These are phyloP conservation scores for Phymastichus coffea DNA, from an alignment of 1,140 invertebrate genomes.

Conservation along the genomic window DNA sequence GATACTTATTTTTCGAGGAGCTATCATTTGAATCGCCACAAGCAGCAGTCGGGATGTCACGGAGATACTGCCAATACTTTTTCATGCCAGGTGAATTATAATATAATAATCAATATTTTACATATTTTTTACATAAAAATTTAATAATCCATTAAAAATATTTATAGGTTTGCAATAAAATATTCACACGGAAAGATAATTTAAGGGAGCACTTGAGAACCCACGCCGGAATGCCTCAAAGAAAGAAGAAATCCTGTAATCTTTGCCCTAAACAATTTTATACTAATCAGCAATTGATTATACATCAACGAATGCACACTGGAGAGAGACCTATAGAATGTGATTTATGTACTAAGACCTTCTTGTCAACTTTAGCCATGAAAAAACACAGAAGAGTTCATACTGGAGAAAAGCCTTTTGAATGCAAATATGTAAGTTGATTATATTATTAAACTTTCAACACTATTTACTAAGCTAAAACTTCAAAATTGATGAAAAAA, in stretches of 20 bases:
- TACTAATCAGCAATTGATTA: slow-evolving; percentile 65
- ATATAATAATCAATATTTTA: slow-evolving; percentile 14
- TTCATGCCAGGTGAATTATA: slow-evolving; percentile 61
- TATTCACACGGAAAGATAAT: slow-evolving; percentile 76
- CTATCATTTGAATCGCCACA: slow-evolving; percentile 75
- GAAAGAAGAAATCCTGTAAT: slow-evolving; percentile 68
- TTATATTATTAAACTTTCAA: not conserved
- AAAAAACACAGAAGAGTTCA: slow-evolving; percentile 80
- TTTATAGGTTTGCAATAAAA: slow-evolving; percentile 68
- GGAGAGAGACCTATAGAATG: slow-evolving; percentile 68
- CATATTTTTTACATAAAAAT: slow-evolving; percentile 18
- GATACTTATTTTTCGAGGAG: slow-evolving; percentile 71
- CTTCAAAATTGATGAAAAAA: slow-evolving; percentile 9
- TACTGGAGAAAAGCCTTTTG: slow-evolving; percentile 77
- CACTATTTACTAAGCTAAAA: not conserved
- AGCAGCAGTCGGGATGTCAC: slow-evolving; percentile 72
- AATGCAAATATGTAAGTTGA: slow-evolving; percentile 63
- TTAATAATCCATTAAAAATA: slow-evolving; percentile 36
- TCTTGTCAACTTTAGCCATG: slow-evolving; percentile 70
- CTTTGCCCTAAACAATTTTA: slow-evolving; percentile 72
- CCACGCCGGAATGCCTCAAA: slow-evolving; percentile 67
- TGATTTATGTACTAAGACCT: slow-evolving; percentile 67
- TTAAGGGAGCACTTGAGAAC: slow-evolving; percentile 72
- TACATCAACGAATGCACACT: slow-evolving; percentile 72
- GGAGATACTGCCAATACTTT: slow-evolving; percentile 61